Evolutionary conservation across 2,113 vertebrate genomes (phyloP).

Genomic region (Cromileptes altivelis): DNA sequence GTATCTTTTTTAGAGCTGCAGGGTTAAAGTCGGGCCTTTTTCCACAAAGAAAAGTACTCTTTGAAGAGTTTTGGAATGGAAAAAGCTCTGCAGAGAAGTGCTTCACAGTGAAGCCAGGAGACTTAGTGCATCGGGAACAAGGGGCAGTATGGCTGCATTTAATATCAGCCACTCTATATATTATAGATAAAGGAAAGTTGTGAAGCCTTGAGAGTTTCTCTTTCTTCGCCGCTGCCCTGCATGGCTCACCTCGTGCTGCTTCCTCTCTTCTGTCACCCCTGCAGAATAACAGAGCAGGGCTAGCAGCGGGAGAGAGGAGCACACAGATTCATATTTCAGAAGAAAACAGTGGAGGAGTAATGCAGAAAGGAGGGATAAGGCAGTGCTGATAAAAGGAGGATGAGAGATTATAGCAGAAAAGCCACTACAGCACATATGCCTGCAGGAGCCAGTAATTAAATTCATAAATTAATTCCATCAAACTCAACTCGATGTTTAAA

Average conservation of each 20-base stretch:
- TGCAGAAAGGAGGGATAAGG: neutral
- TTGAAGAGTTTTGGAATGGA: conserved; percentile 31
- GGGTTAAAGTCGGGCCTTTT: conserved; percentile 16
- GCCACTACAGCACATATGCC: neutral
- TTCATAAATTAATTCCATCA: neutral
- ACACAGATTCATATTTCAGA: conserved; percentile 19
- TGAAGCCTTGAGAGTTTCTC: conserved; percentile 55
- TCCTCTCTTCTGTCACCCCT: conserved; percentile 47
- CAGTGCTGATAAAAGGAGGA: neutral
- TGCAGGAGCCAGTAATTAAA: neutral
- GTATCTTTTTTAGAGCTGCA: conserved; percentile 24
- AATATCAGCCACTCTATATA: conserved; percentile 61
- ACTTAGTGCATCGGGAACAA: conserved; percentile 59
- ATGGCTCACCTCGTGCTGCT: conserved; percentile 43
- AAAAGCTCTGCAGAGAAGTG: conserved; percentile 37
- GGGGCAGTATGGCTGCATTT: conserved; percentile 58
- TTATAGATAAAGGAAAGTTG: conserved; percentile 67
- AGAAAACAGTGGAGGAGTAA: conserved; percentile 11
- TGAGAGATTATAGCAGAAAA: neutral
- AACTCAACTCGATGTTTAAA: neutral
- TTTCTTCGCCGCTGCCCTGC: conserved; percentile 40
- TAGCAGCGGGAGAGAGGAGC: conserved; percentile 37
- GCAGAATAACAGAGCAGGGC: conserved; percentile 44
- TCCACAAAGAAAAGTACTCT: conserved; percentile 44
- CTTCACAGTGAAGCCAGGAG: conserved; percentile 41